Conservation (phyloP, 1,140 invertebrate species). For the Apolygus lucorum region DNA sequence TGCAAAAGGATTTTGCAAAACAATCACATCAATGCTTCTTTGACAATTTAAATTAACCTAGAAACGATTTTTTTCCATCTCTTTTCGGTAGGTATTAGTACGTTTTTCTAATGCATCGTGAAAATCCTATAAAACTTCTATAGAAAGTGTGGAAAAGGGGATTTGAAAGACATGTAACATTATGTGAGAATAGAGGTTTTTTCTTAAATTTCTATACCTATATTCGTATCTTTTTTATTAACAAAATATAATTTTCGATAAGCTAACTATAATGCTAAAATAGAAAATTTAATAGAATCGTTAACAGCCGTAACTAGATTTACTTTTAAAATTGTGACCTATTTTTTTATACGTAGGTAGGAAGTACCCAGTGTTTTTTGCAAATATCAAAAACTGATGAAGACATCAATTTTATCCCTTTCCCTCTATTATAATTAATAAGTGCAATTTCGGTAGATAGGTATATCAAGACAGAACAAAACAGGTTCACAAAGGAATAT, state of each 20-base stretch:
- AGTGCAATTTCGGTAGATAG: not conserved
- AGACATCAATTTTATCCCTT: too few relatives aligned
- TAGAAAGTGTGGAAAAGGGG: not conserved
- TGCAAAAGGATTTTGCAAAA: not conserved
- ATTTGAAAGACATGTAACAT: slow-evolving; percentile 8
- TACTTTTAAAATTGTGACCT: not conserved
- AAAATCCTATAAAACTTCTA: not conserved
- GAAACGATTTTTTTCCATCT: too few relatives aligned
- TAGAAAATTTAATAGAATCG: not conserved
- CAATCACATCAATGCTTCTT: too few relatives aligned
- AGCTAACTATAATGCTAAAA: slow-evolving; percentile 9
- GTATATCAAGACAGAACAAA: not conserved
- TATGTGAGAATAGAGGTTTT: not conserved
- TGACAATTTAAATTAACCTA: too few relatives aligned
- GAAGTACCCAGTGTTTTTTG: not conserved
- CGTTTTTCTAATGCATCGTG: too few relatives aligned
- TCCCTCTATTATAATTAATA: not conserved
- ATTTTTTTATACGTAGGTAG: not conserved
- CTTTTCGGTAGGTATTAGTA: too few relatives aligned
- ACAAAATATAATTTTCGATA: slow-evolving; percentile 14
- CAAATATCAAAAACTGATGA: not conserved
- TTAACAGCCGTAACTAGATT: slow-evolving; percentile 8
- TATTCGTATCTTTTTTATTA: not conserved
- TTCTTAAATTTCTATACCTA: not conserved
- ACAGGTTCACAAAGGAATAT: not conserved